phyloP scores from a whole-genome alignment of 2,113 vertebrate genomes.

The Phoxinus phoxinus region DNA sequence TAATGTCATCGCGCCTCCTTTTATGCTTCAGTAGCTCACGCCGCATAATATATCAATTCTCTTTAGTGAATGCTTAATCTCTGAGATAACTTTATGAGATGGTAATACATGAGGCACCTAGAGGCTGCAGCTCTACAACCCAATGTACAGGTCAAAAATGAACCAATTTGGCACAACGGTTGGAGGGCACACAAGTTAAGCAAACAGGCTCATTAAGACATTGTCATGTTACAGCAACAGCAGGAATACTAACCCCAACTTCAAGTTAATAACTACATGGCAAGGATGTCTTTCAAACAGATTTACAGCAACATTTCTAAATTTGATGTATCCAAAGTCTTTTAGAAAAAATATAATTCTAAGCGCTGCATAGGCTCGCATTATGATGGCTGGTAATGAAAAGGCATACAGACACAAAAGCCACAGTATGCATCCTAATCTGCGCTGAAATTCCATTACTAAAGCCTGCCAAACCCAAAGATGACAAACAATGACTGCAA shows the following conservation, averaged over 20 bases:
- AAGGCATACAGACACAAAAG: constrained; percentile 2
- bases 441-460: constrained; percentile 10
- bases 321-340: not conserved
- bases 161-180: not conserved
- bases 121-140: not conserved
- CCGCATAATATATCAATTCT: not conserved
- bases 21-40: too few species aligned
- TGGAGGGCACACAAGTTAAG: not conserved
- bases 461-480: constrained; percentile 5
- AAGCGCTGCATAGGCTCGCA: not conserved
- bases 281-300: not conserved
- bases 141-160: not conserved
- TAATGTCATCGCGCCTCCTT: too few species aligned
- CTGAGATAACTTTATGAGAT: not conserved
- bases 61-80: not conserved
- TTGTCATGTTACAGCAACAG: not conserved
- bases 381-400: not conserved
- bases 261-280: not conserved
- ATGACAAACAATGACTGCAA: constrained; percentile 17
- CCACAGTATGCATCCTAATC: constrained; percentile 27
- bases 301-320: not conserved
- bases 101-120: not conserved
- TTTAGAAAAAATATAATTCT: not conserved
- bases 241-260: not conserved
- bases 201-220: not conserved